Conservation (phyloP, 2,797 vertebrate genomes). For the Gila robusta region DNA sequence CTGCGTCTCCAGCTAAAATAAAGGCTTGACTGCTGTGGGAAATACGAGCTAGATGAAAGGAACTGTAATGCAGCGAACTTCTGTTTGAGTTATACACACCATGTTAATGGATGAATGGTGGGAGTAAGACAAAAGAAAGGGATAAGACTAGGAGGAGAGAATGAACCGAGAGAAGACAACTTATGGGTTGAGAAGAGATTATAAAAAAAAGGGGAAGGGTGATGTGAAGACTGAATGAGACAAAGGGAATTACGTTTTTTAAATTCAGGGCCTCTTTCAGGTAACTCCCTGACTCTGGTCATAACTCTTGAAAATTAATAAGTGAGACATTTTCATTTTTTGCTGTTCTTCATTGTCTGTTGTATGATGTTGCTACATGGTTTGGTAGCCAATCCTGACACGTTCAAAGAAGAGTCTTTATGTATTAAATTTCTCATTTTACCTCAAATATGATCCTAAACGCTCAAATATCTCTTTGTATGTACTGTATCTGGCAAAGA, state of each 20-base stretch:
- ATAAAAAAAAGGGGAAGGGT: slow-evolving; percentile 44
- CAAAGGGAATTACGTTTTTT: slow-evolving; percentile 29
- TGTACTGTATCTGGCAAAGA: slow-evolving; percentile 34
- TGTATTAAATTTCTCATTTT: slow-evolving; percentile 13
- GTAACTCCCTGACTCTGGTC: slow-evolving; percentile 52
- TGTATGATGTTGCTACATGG: slow-evolving; percentile 16
- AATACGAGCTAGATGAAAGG: slow-evolving; percentile 44
- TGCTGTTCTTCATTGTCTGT: slow-evolving; percentile 17
- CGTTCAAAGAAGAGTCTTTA: slow-evolving; percentile 33
- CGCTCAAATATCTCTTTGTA: slow-evolving; percentile 39
- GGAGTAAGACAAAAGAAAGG: slow-evolving; percentile 38
- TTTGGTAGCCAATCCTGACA: slow-evolving; percentile 34
- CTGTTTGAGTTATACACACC: slow-evolving; percentile 45
- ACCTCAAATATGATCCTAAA: slow-evolving; percentile 37
- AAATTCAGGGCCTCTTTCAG: slow-evolving; percentile 40
- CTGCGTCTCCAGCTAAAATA: slow-evolving; percentile 49
- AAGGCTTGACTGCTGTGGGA: slow-evolving; percentile 45
- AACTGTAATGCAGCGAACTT: slow-evolving; percentile 23
- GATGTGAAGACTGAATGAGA: slow-evolving; percentile 50
- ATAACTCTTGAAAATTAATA: slow-evolving; percentile 28
- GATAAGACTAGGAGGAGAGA: slow-evolving; percentile 36
- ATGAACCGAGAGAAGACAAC: slow-evolving; percentile 22
- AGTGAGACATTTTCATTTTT: neutral
- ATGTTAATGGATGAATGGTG: slow-evolving; percentile 46
- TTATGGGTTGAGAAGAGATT: slow-evolving; percentile 10